Evolutionary conservation across 1,140 invertebrate genomes (phyloP).

Genomic region (Drosophila miranda): DNA sequence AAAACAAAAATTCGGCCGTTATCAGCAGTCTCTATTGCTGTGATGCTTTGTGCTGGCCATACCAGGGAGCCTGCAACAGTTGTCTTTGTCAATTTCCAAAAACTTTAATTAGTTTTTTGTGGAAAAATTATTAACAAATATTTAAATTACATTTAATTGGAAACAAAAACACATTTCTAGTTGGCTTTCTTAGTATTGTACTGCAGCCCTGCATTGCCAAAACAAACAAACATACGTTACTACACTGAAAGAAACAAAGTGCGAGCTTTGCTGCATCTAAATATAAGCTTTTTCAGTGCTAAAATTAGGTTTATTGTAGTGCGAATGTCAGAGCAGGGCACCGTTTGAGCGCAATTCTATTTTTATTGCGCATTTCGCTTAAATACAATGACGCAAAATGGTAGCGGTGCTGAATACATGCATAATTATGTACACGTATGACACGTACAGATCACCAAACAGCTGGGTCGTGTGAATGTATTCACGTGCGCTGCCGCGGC

Average conservation of each 20-base stretch:
- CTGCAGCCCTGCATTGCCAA: too few species aligned
- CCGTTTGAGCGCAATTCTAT: constrained; percentile 6
- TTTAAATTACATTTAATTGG: too few species aligned
- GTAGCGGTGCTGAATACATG: not conserved
- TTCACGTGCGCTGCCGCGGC: constrained; percentile 8
- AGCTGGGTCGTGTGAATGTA: not conserved
- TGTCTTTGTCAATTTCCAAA: too few species aligned
- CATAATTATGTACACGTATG: constrained; percentile 1
- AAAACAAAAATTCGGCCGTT: too few species aligned
- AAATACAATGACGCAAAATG: not conserved
- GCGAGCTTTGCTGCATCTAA: too few species aligned
- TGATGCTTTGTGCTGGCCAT: too few species aligned
- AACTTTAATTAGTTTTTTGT: not conserved
- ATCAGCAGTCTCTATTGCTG: too few species aligned
- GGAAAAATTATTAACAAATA: not conserved
- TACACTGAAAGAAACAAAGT: too few species aligned
- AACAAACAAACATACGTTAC: too few species aligned
- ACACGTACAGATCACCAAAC: not conserved
- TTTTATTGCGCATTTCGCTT: constrained; percentile 4
- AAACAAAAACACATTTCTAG: too few species aligned
- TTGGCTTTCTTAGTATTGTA: not conserved
- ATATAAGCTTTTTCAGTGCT: constrained; percentile 4
- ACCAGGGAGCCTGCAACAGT: too few species aligned
- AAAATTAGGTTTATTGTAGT: constrained; percentile 1
- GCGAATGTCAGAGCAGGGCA: constrained; percentile 16